These are phyloP conservation scores for Struthidea cinerea DNA, from an alignment of 2,113 vertebrate genomes.

Conservation along the genomic window DNA sequence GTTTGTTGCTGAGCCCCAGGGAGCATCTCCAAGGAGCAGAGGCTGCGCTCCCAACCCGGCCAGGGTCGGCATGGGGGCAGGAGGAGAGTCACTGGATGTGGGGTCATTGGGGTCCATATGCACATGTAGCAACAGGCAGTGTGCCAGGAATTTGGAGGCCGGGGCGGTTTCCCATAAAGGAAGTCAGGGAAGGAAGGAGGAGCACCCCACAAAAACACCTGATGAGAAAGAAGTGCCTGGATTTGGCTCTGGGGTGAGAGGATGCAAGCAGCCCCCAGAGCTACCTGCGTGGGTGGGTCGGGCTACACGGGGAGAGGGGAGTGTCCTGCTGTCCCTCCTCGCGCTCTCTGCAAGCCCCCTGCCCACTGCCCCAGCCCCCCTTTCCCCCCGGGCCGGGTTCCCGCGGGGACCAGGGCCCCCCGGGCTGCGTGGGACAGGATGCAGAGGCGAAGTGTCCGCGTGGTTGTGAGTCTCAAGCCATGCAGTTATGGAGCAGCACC, in stretches of 20 bases:
- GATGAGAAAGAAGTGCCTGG: not conserved
- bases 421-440: not conserved
- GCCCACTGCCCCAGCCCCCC: not conserved
- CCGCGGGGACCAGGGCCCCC: not conserved
- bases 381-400: not conserved
- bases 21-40: not conserved
- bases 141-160: not conserved
- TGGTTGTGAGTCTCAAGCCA: conserved; percentile 69
- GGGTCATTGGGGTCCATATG: not conserved
- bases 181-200: not conserved
- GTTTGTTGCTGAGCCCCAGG: not conserved
- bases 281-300: accelerated
- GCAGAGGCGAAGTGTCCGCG: conserved; percentile 19
- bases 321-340: not conserved
- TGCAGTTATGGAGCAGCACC: conserved; percentile 69
- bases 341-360: not conserved
- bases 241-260: not conserved
- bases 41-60: not conserved
- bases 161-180: not conserved
- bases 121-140: accelerated
- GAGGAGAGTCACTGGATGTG: not conserved
- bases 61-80: not conserved
- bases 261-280: not conserved
- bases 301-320: not conserved
- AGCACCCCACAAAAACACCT: not conserved